A percentile compares a stretch with the other conserved stretches of the same genome.
Conservation (phyloP, 2,797 vertebrate genomes). For the Coendou prehensilis region DNA sequence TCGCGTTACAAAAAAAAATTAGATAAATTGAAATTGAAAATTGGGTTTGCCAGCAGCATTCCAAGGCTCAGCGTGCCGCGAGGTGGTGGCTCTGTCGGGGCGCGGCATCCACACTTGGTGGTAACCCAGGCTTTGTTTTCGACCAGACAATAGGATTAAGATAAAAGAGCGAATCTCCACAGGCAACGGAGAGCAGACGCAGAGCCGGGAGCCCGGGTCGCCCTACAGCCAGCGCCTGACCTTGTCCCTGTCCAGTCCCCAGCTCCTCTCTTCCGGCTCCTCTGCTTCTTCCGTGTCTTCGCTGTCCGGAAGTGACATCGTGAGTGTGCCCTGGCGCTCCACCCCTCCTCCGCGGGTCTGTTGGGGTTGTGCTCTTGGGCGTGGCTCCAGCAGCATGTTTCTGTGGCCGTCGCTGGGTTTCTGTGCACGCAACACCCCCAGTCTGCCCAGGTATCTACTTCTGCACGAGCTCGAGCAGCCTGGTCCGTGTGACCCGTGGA, state of each 20-base stretch:
- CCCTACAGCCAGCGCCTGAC: slow-evolving; percentile 93
- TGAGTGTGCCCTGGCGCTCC: slow-evolving; percentile 90
- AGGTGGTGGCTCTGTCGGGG: fast-evolving
- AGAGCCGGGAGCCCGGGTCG: slow-evolving; percentile 92
- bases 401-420: neutral
- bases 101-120: fast-evolving
- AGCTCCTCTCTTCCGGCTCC: slow-evolving; percentile 94
- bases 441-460: fast-evolving
- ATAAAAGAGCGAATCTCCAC: slow-evolving; percentile 87
- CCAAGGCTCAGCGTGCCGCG: fast-evolving
- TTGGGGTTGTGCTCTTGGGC: neutral
- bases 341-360: slow-evolving; percentile 58
- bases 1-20: neutral
- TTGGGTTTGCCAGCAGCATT: fast-evolving
- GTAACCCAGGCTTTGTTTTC: neutral
- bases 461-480: neutral
- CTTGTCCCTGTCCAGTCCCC: slow-evolving; percentile 94
- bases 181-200: slow-evolving; percentile 89
- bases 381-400: neutral
- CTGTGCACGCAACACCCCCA: neutral
- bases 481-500: neutral
- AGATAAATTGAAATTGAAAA: neutral
- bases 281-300: slow-evolving; percentile 97
- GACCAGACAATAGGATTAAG: slow-evolving; percentile 88
- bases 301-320: slow-evolving; percentile 96